Evolutionary conservation across 2,797 vertebrate genomes (phyloP).

Genomic region (Lutjanus argentimaculatus): DNA sequence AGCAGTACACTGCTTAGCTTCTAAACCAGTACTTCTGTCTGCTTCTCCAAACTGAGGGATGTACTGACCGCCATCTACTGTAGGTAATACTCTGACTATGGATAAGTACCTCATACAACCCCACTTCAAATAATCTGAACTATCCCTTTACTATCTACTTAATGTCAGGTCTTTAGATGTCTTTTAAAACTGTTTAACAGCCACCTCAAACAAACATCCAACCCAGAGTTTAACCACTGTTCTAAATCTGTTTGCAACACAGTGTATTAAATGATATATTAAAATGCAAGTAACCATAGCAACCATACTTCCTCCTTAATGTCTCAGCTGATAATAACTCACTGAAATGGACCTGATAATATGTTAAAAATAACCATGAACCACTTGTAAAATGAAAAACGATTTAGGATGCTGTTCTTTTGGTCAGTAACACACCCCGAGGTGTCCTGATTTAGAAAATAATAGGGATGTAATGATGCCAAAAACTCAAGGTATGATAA

Average conservation of each 20-base stretch:
- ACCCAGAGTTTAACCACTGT: not conserved
- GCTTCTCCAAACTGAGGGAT: too few relatives aligned
- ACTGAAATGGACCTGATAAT: not conserved
- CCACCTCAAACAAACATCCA: not conserved
- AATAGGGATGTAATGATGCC: not conserved
- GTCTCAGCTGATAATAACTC: constrained; percentile 1
- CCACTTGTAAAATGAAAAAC: not conserved
- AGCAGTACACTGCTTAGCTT: too few relatives aligned
- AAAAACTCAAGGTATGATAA: too few relatives aligned
- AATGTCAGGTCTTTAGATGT: not conserved
- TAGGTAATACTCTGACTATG: too few relatives aligned
- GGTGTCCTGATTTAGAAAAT: not conserved
- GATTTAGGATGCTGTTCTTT: not conserved
- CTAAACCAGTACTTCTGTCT: too few relatives aligned
- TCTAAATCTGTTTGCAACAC: not conserved
- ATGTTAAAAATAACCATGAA: constrained; percentile 1
- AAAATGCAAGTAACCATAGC: constrained; percentile 9
- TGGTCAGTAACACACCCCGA: not conserved
- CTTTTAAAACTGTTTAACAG: not conserved
- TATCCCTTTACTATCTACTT: too few relatives aligned
- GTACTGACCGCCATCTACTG: too few relatives aligned
- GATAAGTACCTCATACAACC: too few relatives aligned
- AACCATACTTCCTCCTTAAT: constrained; percentile 13
- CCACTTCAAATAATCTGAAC: too few relatives aligned
- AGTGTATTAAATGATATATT: constrained; percentile 1